A percentile compares a stretch with the other conserved stretches of the same genome.
Conservation (phyloP, 2,888 invertebrate species). For the Proisotoma minuta region DNA sequence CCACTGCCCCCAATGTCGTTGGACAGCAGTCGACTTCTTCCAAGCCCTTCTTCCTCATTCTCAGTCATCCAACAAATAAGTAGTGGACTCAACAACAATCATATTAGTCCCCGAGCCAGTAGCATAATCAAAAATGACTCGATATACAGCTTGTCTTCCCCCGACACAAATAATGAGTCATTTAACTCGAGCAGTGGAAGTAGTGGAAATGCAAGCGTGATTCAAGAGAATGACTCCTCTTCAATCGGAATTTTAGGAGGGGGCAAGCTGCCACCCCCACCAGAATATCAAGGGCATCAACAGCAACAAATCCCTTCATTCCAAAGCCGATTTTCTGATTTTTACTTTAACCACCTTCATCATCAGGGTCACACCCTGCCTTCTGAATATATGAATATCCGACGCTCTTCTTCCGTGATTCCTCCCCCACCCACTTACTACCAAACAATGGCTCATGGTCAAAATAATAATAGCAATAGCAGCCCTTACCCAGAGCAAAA, state of each 20-base stretch:
- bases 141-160: not conserved
- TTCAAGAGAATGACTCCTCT: not conserved
- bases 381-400: no score
- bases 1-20: slow-evolving; percentile 1
- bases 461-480: not conserved
- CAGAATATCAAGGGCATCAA: not conserved
- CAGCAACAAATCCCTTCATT: not conserved
- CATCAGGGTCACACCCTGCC: slow-evolving; percentile 8
- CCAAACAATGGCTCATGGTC: slow-evolving; percentile 26
- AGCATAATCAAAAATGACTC: not conserved
- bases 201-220: not conserved
- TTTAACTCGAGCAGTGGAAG: not conserved
- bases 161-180: not conserved
- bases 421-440: slow-evolving; percentile 35
- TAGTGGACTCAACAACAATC: not conserved
- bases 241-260: not conserved
- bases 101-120: not conserved
- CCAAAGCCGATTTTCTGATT: slow-evolving; percentile 1
- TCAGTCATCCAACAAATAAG: not conserved
- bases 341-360: slow-evolving; percentile 15
- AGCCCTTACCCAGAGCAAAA: not conserved
- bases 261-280: not conserved
- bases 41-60: not conserved
- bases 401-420: not conserved
- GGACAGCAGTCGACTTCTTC: no score